Conservation (phyloP, 2,113 vertebrate genomes). For the Syngnathus scovelli region DNA sequence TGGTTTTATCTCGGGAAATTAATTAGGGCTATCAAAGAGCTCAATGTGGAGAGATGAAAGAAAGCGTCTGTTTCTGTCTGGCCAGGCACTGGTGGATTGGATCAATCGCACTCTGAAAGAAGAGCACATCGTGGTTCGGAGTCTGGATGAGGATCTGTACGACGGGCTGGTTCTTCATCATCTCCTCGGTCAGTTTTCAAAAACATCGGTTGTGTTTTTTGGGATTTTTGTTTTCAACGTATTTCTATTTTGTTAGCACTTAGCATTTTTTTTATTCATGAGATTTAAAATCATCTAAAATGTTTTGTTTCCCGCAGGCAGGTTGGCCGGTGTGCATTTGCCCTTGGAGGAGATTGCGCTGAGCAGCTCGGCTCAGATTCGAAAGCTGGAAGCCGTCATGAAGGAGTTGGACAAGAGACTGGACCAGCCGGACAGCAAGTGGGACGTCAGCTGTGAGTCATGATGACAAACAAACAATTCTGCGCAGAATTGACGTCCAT, state of each 20-base stretch:
- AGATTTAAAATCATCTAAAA: too few relatives aligned
- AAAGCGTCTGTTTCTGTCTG: constrained; percentile 16
- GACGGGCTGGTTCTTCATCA: constrained; percentile 93
- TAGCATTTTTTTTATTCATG: too few relatives aligned
- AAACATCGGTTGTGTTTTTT: background rate
- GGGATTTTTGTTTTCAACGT: too few relatives aligned
- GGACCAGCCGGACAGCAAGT: constrained; percentile 64
- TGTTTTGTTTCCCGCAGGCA: constrained; percentile 60
- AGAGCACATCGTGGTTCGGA: constrained; percentile 86
- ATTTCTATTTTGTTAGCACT: too few relatives aligned
- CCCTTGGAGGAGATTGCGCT: constrained; percentile 80
- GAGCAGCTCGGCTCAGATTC: constrained; percentile 72
- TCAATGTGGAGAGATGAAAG: background rate
- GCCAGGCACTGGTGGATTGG: constrained; percentile 80
- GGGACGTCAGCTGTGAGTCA: constrained; percentile 82
- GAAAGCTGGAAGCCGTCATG: constrained; percentile 77
- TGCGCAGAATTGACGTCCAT: too few relatives aligned
- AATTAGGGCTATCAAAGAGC: constrained; percentile 1
- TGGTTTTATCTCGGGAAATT: constrained; percentile 10
- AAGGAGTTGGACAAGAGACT: constrained; percentile 70
- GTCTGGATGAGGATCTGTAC: constrained; percentile 85
- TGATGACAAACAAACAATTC: background rate
- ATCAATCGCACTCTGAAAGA: constrained; percentile 79
- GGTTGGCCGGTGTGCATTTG: constrained; percentile 67
- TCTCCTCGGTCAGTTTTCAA: constrained; percentile 78